A percentile compares a stretch with the other conserved stretches of the same genome.
Conservation (phyloP, 2,797 vertebrate genomes). For the Malacoctenus gilli region DNA sequence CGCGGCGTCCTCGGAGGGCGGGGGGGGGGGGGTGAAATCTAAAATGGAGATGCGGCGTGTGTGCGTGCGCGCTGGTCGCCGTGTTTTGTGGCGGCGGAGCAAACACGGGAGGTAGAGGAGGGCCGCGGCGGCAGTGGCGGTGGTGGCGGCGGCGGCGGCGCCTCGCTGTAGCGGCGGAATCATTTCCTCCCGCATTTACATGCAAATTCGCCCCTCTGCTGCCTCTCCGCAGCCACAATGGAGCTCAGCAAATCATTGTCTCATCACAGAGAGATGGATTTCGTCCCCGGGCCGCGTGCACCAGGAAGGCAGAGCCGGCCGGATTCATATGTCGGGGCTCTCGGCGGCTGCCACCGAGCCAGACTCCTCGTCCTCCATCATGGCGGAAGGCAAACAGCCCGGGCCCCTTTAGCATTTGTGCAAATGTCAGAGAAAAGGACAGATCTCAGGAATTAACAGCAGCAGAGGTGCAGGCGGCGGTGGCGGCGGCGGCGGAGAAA, state of each 20-base stretch:
- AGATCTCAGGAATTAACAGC: slow-evolving; percentile 55
- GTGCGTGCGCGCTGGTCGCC: neutral
- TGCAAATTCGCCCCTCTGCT: slow-evolving; percentile 70
- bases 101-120: slow-evolving; percentile 57
- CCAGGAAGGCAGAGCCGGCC: slow-evolving; percentile 42
- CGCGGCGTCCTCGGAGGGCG: slow-evolving; percentile 16
- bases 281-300: slow-evolving; percentile 54
- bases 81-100: slow-evolving; percentile 25
- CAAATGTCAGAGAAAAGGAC: slow-evolving; percentile 76
- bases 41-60: slow-evolving; percentile 50
- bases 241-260: slow-evolving; percentile 74
- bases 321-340: slow-evolving; percentile 60
- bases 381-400: slow-evolving; percentile 61
- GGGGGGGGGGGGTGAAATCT: slow-evolving; percentile 30
- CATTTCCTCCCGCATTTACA: slow-evolving; percentile 75
- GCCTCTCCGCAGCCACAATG: slow-evolving; percentile 68
- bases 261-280: slow-evolving; percentile 76
- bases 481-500: slow-evolving; percentile 22
- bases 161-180: slow-evolving; percentile 56
- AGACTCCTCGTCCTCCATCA: slow-evolving; percentile 57
- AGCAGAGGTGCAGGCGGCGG: slow-evolving; percentile 28
- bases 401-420: slow-evolving; percentile 64
- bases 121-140: slow-evolving; percentile 36
- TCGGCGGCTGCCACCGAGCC: slow-evolving; percentile 44
- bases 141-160: slow-evolving; percentile 33